Evolutionary conservation across 2,797 vertebrate genomes (phyloP).

Genomic region (Hemibagrus guttatus): DNA sequence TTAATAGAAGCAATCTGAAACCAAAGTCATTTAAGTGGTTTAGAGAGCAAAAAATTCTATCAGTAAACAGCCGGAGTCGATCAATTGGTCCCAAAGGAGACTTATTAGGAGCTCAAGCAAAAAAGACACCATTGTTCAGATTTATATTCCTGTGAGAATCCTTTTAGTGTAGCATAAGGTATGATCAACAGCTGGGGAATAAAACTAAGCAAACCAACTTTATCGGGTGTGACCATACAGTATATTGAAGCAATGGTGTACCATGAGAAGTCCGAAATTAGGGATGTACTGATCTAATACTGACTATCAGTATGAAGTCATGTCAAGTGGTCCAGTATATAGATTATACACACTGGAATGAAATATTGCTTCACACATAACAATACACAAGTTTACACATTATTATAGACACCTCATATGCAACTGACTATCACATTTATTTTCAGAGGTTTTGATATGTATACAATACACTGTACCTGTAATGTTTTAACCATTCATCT

Average conservation of each 20-base stretch:
- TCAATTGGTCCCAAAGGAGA: constrained; percentile 23
- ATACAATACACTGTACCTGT: no score
- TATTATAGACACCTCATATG: background rate
- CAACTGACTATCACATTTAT: background rate
- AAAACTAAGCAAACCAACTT: background rate
- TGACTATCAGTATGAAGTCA: background rate
- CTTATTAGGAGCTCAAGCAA: constrained; percentile 6
- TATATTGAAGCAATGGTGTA: no score
- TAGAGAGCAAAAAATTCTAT: constrained; percentile 18
- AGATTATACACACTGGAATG: background rate
- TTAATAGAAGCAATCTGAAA: constrained; percentile 16
- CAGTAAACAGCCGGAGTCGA: constrained; percentile 18
- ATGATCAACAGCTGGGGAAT: background rate
- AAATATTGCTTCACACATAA: no score
- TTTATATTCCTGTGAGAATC: constrained; percentile 1
- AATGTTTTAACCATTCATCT: background rate
- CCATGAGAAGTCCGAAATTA: background rate
- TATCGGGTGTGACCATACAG: background rate
- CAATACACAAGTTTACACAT: background rate
- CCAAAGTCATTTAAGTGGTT: constrained; percentile 5
- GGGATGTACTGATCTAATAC: no score
- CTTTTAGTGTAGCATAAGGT: background rate
- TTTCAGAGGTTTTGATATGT: no score
- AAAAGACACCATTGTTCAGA: background rate
- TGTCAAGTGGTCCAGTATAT: background rate